phyloP scores from a whole-genome alignment of 2,113 vertebrate genomes.

The Numenius arquata region DNA sequence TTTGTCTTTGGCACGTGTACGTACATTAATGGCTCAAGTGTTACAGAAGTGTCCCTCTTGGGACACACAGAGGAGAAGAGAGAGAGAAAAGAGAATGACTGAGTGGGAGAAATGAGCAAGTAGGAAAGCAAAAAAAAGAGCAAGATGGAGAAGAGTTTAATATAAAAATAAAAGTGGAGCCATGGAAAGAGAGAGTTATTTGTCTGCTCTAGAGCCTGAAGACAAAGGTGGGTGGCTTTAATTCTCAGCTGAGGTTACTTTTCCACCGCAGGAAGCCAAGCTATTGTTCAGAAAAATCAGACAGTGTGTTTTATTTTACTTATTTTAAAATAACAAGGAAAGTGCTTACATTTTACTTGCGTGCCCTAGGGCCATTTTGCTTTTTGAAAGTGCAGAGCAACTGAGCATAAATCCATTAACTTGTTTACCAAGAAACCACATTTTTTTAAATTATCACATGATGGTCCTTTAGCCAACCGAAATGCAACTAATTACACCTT shows the following conservation, averaged over 20 bases:
- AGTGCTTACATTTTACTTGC: conserved; percentile 16
- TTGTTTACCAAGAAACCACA: conserved; percentile 35
- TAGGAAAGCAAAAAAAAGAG: not conserved
- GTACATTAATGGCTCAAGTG: not conserved
- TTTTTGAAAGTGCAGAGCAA: not conserved
- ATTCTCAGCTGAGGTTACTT: conserved; percentile 16
- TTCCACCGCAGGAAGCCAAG: not conserved
- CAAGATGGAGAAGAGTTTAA: not conserved
- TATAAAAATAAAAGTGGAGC: not conserved
- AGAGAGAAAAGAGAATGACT: not conserved
- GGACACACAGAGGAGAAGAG: not conserved
- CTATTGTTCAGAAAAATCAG: conserved; percentile 15
- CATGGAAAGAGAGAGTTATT: not conserved
- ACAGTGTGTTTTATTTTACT: not conserved
- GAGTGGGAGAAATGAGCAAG: not conserved
- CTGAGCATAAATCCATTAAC: conserved; percentile 18
- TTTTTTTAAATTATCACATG: conserved; percentile 13
- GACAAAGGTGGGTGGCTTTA: conserved; percentile 14
- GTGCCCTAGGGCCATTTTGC: conserved; percentile 6
- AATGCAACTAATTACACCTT: not conserved
- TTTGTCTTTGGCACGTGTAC: not conserved
- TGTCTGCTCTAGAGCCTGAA: not conserved
- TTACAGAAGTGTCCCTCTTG: not conserved
- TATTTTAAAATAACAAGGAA: conserved; percentile 10
- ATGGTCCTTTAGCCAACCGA: not conserved